Percentiles rank a stretch among this genome's conserved stretches.
Conservation (phyloP, 2,888 invertebrate genomes). For the Drosophila mayaguana region DNA sequence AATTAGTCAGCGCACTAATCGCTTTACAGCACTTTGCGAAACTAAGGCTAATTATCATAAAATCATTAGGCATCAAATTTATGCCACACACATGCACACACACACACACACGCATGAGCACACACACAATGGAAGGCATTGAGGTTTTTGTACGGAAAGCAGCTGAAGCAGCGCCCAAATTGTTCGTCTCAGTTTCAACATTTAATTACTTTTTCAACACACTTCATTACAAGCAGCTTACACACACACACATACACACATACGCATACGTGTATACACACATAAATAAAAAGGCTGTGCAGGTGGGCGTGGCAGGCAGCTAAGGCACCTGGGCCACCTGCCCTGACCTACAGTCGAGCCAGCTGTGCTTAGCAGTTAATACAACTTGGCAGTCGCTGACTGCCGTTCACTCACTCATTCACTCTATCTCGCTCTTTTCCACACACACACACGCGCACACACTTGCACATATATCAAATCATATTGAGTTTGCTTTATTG, state of each 20-base stretch:
- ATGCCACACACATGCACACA: constrained; percentile 35
- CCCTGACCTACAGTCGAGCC: constrained; percentile 41
- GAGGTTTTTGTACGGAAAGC: constrained; percentile 25
- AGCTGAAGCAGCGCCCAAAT: constrained; percentile 55
- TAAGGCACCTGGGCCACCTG: constrained; percentile 45
- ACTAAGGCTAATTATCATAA: constrained; percentile 78
- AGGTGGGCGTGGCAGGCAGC: constrained; percentile 1
- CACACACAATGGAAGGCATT: constrained; percentile 17
- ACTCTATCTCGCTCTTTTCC: not conserved
- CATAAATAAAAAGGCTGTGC: not conserved
- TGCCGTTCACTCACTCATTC: constrained; percentile 29
- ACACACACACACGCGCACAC: not conserved
- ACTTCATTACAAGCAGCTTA: constrained; percentile 73
- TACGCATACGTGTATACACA: too few species aligned
- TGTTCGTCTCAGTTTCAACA: constrained; percentile 74
- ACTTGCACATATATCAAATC: constrained; percentile 40
- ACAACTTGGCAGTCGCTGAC: constrained; percentile 49
- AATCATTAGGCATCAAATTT: constrained; percentile 76
- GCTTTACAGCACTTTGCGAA: constrained; percentile 68
- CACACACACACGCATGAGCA: constrained; percentile 17
- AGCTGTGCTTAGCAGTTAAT: constrained; percentile 64
- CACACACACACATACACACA: constrained; percentile 28
- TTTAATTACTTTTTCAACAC: constrained; percentile 77
- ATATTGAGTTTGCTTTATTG: constrained; percentile 68
- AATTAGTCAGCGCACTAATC: constrained; percentile 74